A percentile compares a stretch with the other conserved stretches of the same genome.
Conservation (phyloP, 2,888 invertebrate species). For the Cosmorhoe ocellata region DNA sequence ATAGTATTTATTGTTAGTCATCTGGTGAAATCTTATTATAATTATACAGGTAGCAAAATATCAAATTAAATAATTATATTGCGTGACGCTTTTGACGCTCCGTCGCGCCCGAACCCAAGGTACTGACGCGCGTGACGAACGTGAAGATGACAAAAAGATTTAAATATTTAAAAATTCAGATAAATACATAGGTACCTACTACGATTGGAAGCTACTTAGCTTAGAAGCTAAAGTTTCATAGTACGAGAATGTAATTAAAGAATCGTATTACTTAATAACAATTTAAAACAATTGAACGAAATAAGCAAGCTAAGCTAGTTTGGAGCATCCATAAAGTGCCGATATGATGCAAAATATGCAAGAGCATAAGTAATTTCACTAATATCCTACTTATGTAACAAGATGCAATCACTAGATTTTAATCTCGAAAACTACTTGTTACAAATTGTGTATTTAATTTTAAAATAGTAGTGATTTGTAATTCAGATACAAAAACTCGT, state of each 20-base stretch:
- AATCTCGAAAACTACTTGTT: conserved; percentile 18
- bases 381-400: conserved; percentile 12
- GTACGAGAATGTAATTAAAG: no score
- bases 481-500: conserved; percentile 4
- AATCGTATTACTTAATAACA: no score
- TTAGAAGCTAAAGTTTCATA: no score
- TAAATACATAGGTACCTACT: no score
- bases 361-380: conserved; percentile 12
- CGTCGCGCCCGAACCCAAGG: conserved; percentile 38
- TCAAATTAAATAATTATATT: conserved; percentile 24
- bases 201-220: no score
- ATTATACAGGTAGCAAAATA: conserved; percentile 25
- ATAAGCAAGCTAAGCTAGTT: no score
- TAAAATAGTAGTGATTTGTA: conserved; percentile 4
- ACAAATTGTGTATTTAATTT: conserved; percentile 6
- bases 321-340: neutral
- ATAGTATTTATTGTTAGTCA: no score
- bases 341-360: conserved; percentile 12
- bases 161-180: no score
- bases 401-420: conserved; percentile 14
- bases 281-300: no score
- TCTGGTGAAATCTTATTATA: conserved; percentile 31
- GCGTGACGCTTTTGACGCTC: conserved; percentile 36
- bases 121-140: conserved; percentile 37
- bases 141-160: neutral